phyloP scores from a whole-genome alignment of 2,113 vertebrate genomes.

The Columba livia region DNA sequence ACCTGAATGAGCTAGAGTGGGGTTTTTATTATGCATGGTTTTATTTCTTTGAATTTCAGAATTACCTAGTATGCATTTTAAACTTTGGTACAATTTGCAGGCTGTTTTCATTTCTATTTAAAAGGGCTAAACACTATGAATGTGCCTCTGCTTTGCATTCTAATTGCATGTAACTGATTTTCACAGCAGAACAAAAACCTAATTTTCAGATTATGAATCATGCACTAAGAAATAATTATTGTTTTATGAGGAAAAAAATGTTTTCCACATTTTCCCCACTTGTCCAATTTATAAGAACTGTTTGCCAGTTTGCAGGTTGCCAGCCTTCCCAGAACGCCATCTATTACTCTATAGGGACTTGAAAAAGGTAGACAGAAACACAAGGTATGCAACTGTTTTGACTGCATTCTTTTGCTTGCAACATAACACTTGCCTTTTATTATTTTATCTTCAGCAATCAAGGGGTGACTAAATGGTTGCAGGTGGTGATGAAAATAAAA shows the following conservation, averaged over 20 bases:
- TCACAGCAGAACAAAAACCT: slow-evolving; percentile 77
- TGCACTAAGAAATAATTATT: slow-evolving; percentile 76
- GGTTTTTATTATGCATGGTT: slow-evolving; percentile 72
- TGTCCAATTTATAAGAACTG: slow-evolving; percentile 35
- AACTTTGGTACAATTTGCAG: slow-evolving; percentile 75
- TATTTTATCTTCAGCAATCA: slow-evolving; percentile 94
- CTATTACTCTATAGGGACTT: slow-evolving; percentile 64
- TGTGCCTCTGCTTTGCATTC: slow-evolving; percentile 75
- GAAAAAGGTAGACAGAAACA: slow-evolving; percentile 63
- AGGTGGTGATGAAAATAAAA: slow-evolving; percentile 99
- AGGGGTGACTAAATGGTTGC: slow-evolving; percentile 99
- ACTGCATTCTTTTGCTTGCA: slow-evolving; percentile 80
- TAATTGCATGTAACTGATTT: slow-evolving; percentile 79
- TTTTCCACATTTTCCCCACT: slow-evolving; percentile 23
- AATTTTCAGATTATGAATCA: slow-evolving; percentile 76
- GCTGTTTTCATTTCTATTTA: slow-evolving; percentile 78
- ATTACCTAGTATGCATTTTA: slow-evolving; percentile 73
- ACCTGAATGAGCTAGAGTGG: slow-evolving; percentile 52
- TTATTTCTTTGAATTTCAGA: slow-evolving; percentile 75
- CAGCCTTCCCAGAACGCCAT: slow-evolving; percentile 53
- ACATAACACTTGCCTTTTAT: slow-evolving; percentile 85
- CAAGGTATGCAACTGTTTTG: slow-evolving; percentile 74
- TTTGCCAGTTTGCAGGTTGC: slow-evolving; percentile 54
- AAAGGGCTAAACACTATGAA: slow-evolving; percentile 69
- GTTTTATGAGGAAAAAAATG: slow-evolving; percentile 36